phyloP scores from a whole-genome alignment of 2,888 invertebrate species.

The Rhingia campestris region DNA sequence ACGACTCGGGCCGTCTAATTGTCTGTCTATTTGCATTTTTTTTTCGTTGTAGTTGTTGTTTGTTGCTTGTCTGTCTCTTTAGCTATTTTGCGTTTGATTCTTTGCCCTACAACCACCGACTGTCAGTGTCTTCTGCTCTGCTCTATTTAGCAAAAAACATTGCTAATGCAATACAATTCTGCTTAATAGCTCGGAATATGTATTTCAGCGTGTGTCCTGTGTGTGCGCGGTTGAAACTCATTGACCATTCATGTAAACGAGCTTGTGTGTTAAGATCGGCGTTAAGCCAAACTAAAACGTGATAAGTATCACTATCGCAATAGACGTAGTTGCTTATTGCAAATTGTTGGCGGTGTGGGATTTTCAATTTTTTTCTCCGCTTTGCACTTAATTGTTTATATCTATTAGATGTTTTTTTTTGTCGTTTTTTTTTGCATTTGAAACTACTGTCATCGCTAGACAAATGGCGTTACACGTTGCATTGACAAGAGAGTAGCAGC shows the following conservation, averaged over 20 bases:
- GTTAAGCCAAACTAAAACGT: conserved; percentile 66
- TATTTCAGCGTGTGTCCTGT: conserved; percentile 67
- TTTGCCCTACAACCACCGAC: conserved; percentile 54
- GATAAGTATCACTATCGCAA: conserved; percentile 63
- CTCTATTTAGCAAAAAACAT: conserved; percentile 68
- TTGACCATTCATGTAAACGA: conserved; percentile 69
- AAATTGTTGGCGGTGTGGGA: conserved; percentile 62
- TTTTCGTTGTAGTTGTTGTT: conserved; percentile 8
- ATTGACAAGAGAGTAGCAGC: conserved; percentile 56
- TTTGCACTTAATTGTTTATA: conserved; percentile 68
- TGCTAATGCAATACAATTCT: conserved; percentile 56
- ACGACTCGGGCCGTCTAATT: conserved; percentile 73
- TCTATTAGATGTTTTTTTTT: conserved; percentile 29
- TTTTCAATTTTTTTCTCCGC: conserved; percentile 14
- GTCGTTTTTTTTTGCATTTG: background rate
- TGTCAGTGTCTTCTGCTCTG: conserved; percentile 55
- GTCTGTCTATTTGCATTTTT: conserved; percentile 68
- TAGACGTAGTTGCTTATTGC: conserved; percentile 40
- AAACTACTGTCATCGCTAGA: conserved; percentile 62
- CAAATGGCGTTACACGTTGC: conserved; percentile 73
- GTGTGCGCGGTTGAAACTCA: conserved; percentile 57
- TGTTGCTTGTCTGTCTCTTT: conserved; percentile 36
- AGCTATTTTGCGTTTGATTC: conserved; percentile 47
- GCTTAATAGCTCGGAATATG: conserved; percentile 56
- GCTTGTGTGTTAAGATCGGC: conserved; percentile 67